Evolutionary conservation across 2,888 invertebrate species (phyloP).

Genomic region (Bombylius discolor): DNA sequence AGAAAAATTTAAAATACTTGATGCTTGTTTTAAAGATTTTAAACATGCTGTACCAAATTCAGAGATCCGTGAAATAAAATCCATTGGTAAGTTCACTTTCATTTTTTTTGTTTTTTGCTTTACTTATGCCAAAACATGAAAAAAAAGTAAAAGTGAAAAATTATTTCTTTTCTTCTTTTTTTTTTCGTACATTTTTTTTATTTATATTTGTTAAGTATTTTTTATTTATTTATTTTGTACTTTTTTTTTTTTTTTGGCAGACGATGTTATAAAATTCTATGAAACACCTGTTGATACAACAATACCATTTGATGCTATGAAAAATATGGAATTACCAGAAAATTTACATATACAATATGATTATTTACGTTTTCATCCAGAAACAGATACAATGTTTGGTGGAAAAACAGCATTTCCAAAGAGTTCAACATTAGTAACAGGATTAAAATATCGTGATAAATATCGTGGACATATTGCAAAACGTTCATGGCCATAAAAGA

Average conservation of each 20-base stretch:
- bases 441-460: conserved; percentile 67
- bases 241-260: conserved; percentile 31
- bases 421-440: conserved; percentile 71
- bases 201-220: not conserved
- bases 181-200: not conserved
- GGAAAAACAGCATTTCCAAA: conserved; percentile 77
- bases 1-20: conserved; percentile 54
- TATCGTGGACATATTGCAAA: conserved; percentile 60
- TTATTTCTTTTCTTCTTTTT: no score
- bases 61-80: conserved; percentile 57
- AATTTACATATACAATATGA: conserved; percentile 77
- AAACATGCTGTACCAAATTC: conserved; percentile 73
- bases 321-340: conserved; percentile 61
- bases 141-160: no score
- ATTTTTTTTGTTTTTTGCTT: no score
- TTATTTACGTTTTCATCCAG: conserved; percentile 71
- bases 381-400: conserved; percentile 55
- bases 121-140: no score
- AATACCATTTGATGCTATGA: conserved; percentile 61
- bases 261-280: conserved; percentile 60
- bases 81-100: conserved; percentile 44
- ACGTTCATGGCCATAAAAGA: conserved; percentile 37
- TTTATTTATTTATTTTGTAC: not conserved
- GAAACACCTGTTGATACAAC: conserved; percentile 52
- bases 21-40: conserved; percentile 56